Evolutionary conservation across 1,140 invertebrate species (phyloP).

Genomic region (Calliphora vicina): DNA sequence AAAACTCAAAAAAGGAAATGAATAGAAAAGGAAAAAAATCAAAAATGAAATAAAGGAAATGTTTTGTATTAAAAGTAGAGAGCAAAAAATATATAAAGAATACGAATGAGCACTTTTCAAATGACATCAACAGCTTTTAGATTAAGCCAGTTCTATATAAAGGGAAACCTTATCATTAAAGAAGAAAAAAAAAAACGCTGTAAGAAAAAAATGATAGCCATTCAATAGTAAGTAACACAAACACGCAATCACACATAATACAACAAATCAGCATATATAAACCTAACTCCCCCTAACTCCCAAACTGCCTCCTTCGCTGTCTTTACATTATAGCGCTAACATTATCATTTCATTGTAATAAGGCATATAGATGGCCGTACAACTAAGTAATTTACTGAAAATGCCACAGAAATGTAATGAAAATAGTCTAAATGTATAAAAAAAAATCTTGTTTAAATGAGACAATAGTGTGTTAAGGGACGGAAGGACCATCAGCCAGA

Average conservation of each 20-base stretch:
- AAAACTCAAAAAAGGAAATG: neutral
- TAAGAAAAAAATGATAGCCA: neutral
- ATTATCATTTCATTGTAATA: too few relatives aligned
- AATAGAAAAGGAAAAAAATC: neutral
- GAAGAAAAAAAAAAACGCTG: neutral
- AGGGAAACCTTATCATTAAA: neutral
- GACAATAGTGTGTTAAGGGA: neutral
- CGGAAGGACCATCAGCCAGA: too few relatives aligned
- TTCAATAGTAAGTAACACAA: neutral
- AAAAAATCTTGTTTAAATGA: neutral
- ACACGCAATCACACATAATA: neutral
- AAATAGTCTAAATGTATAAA: neutral
- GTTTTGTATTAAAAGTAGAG: neutral
- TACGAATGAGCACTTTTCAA: neutral
- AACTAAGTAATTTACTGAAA: too few relatives aligned
- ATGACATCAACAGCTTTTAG: constrained; percentile 16
- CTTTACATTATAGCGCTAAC: neutral
- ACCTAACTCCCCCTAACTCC: neutral
- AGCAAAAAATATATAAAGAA: too few relatives aligned
- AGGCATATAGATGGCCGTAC: too few relatives aligned
- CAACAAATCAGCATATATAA: neutral
- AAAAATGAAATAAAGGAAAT: neutral
- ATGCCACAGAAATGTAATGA: neutral
- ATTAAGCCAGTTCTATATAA: neutral
- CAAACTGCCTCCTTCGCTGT: neutral